phyloP scores from a whole-genome alignment of 2,888 invertebrate genomes.

The Chirona hameri region DNA sequence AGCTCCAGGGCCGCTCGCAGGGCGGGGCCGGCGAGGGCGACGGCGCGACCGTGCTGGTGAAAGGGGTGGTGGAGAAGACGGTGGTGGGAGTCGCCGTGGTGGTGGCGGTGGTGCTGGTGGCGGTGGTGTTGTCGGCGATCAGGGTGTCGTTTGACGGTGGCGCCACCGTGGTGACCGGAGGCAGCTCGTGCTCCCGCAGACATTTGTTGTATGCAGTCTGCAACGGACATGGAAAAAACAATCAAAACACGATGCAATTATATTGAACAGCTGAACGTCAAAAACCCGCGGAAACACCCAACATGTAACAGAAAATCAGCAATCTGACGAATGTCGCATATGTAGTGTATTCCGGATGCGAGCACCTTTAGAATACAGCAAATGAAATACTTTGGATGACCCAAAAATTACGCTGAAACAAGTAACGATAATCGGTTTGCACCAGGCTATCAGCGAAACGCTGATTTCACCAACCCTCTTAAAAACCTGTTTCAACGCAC shows the following conservation, averaged over 20 bases:
- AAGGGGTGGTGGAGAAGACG: background rate
- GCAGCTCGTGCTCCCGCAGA: background rate
- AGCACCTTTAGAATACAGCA: too few relatives aligned
- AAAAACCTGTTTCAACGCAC: too few relatives aligned
- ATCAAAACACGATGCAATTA: background rate
- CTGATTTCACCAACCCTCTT: too few relatives aligned
- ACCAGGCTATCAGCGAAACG: too few relatives aligned
- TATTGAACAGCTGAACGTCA: background rate
- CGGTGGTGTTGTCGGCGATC: background rate
- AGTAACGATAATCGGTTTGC: too few relatives aligned
- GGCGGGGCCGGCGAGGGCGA: constrained; percentile 35
- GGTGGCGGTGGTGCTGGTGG: background rate
- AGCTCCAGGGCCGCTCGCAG: constrained; percentile 82
- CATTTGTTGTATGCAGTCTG: constrained; percentile 38
- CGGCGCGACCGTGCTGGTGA: background rate
- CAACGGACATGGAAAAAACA: background rate
- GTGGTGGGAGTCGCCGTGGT: background rate
- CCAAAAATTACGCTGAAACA: too few relatives aligned
- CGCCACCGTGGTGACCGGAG: background rate
- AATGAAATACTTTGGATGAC: too few relatives aligned
- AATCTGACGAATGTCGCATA: background rate
- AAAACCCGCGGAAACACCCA: background rate
- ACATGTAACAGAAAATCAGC: background rate
- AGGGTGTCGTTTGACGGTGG: background rate
- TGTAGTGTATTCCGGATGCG: too few relatives aligned